Percentiles rank a stretch among this genome's conserved stretches.
These are phyloP conservation scores for Intellagama lesueurii DNA, from an alignment of 2,797 vertebrate genomes.

Conservation along the genomic window DNA sequence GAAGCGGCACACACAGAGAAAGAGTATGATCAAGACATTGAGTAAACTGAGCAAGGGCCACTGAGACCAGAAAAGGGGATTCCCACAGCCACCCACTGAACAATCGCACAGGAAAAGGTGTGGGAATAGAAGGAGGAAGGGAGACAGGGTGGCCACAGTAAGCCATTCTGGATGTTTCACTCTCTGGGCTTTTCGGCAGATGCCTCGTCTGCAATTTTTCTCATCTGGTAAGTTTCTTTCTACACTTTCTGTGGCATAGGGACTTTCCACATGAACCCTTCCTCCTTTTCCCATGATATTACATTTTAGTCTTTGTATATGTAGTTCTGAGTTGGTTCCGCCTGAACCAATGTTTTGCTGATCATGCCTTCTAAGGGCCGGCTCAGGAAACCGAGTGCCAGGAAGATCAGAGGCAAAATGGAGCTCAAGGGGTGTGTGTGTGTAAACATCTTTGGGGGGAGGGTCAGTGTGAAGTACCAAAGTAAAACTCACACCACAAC, in stretches of 20 bases:
- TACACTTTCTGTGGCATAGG: not conserved
- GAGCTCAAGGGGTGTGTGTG: no score
- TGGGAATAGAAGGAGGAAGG: not conserved
- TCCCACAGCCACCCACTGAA: not conserved
- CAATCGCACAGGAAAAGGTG: no score
- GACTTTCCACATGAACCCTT: not conserved
- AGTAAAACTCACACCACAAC: no score
- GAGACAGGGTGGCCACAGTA: not conserved
- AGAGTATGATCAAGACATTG: not conserved
- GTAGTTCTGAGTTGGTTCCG: not conserved
- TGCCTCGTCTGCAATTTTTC: not conserved
- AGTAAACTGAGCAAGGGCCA: not conserved
- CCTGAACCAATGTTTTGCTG: no score
- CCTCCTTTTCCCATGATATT: no score
- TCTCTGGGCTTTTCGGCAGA: not conserved
- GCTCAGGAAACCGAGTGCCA: not conserved
- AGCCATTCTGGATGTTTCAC: not conserved
- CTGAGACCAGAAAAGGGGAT: not conserved
- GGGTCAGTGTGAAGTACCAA: no score
- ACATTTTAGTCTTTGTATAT: not conserved
- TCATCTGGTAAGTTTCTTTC: not conserved
- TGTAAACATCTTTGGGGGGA: no score
- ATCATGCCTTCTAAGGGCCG: not conserved
- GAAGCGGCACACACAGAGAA: not conserved
- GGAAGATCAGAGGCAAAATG: not conserved